Conservation (phyloP, 2,113 vertebrate genomes). For the Promerops cafer region DNA sequence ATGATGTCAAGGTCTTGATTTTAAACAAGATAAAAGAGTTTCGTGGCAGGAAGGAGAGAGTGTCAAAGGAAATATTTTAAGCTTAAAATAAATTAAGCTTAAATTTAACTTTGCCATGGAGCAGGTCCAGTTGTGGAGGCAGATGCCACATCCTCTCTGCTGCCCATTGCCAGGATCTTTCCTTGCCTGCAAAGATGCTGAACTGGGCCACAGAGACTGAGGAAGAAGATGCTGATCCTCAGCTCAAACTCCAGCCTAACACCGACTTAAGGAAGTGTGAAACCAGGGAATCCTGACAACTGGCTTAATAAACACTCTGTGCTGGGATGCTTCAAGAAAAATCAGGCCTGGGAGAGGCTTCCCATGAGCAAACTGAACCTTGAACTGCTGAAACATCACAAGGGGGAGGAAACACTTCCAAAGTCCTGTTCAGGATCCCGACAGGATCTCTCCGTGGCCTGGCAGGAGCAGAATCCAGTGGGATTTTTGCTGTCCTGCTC, state of each 20-base stretch:
- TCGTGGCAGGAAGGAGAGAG: neutral
- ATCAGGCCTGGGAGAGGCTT: neutral
- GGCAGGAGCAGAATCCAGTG: neutral
- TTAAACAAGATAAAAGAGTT: neutral
- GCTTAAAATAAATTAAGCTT: neutral
- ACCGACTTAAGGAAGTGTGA: accelerated
- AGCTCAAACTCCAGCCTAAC: neutral
- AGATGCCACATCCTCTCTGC: neutral
- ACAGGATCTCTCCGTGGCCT: neutral
- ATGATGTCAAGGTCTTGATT: neutral
- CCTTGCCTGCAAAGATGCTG: neutral
- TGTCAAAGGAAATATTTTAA: neutral
- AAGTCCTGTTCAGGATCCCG: neutral
- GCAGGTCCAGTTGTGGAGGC: neutral
- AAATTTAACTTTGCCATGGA: neutral
- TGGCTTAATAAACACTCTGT: neutral
- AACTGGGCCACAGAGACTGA: neutral
- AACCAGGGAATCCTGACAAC: neutral
- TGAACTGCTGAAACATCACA: neutral
- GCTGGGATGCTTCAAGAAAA: neutral
- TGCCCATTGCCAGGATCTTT: neutral
- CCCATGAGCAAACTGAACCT: neutral
- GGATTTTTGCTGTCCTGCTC: neutral
- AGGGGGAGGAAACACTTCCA: accelerated
- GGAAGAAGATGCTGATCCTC: accelerated